phyloP scores from a whole-genome alignment of 2,113 vertebrate species.

The Halcyon senegalensis region DNA sequence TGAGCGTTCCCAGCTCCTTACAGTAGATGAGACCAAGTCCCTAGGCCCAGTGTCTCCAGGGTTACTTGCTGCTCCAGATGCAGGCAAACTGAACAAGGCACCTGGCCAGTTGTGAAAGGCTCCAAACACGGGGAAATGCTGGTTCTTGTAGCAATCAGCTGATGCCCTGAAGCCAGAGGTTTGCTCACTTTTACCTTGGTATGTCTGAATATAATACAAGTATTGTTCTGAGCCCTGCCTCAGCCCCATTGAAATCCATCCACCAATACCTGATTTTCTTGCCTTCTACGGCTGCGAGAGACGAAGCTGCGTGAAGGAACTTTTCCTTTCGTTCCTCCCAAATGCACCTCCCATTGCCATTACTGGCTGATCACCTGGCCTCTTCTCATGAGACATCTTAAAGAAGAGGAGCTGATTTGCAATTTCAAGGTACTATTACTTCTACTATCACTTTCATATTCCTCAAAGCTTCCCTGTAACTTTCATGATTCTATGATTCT shows the following conservation, averaged over 20 bases:
- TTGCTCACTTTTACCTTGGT: conserved; percentile 27
- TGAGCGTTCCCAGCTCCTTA: not conserved
- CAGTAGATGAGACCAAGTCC: not conserved
- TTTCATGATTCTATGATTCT: too few species aligned
- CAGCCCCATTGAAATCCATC: conserved; percentile 11
- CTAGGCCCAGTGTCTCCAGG: not conserved
- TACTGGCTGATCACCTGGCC: not conserved
- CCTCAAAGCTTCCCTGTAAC: not conserved
- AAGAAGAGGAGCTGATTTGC: not conserved
- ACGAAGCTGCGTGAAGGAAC: not conserved
- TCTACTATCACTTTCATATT: not conserved
- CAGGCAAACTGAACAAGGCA: not conserved
- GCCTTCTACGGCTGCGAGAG: not conserved
- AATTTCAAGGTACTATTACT: not conserved
- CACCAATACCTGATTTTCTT: conserved; percentile 51
- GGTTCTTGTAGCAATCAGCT: conserved; percentile 47
- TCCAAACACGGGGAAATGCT: conserved; percentile 16
- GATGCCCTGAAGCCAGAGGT: conserved; percentile 59
- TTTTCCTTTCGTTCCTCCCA: conserved; percentile 11
- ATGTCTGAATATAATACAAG: conserved; percentile 40
- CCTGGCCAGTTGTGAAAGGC: not conserved
- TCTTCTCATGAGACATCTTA: not conserved
- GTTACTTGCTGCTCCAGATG: not conserved
- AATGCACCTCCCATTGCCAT: not conserved
- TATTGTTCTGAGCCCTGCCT: conserved; percentile 39